Percentiles rank a stretch among this genome's conserved stretches.
phyloP scores from a whole-genome alignment of 2,888 invertebrate species.

The Cremastinae sp. region DNA sequence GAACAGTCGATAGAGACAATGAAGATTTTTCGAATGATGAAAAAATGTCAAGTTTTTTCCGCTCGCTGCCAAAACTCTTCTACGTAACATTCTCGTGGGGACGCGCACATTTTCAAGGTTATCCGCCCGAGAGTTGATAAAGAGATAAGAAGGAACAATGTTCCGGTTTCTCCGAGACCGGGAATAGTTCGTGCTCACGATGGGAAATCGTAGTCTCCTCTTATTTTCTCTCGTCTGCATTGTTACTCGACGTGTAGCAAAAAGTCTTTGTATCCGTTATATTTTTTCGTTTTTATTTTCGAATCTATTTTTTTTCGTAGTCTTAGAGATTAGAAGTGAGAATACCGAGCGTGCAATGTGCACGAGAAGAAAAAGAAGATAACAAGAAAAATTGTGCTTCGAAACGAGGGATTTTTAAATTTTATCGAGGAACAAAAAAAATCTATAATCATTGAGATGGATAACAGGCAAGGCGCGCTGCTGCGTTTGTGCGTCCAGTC shows the following conservation, averaged over 20 bases:
- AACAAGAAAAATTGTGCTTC: conserved; percentile 9
- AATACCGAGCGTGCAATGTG: conserved; percentile 25
- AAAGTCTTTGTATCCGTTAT: conserved; percentile 9
- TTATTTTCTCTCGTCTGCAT: conserved; percentile 27
- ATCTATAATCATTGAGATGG: conserved; percentile 8
- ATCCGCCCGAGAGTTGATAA: conserved; percentile 26
- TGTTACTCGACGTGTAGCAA: conserved; percentile 37
- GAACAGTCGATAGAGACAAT: conserved; percentile 13
- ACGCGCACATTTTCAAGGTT: conserved; percentile 1
- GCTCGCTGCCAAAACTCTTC: conserved; percentile 41
- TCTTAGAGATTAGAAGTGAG: conserved; percentile 40
- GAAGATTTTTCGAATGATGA: conserved; percentile 7
- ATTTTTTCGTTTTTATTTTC: background rate
- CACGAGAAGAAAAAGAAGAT: background rate
- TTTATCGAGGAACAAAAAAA: conserved; percentile 16
- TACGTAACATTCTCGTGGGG: conserved; percentile 21
- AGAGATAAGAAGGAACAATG: background rate
- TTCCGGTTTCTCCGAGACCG: conserved; percentile 23
- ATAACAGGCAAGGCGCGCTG: conserved; percentile 21
- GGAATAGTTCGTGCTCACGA: conserved; percentile 38
- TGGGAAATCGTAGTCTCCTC: conserved; percentile 50
- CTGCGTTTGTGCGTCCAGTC: conserved; percentile 43
- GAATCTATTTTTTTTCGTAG: conserved; percentile 36
- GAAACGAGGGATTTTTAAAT: conserved; percentile 14
- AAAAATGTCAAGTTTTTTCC: conserved; percentile 6